These are phyloP conservation scores for Halcyon smyrnensis DNA, from an alignment of 2,797 vertebrate species.

Conservation along the genomic window DNA sequence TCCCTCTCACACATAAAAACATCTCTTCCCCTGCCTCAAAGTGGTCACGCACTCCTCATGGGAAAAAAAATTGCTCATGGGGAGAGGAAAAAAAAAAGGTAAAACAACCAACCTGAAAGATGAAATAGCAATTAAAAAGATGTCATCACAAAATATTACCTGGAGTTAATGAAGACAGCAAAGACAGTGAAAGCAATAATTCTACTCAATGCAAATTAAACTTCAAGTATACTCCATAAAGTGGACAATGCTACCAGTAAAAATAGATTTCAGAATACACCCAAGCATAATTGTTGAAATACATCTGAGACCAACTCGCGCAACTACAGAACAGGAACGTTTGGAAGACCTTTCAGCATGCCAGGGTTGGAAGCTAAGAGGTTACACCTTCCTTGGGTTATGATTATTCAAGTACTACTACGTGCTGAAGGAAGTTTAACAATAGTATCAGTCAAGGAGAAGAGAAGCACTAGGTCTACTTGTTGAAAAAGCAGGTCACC, in stretches of 20 bases:
- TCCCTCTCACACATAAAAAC: neutral
- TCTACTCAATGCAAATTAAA: conserved; percentile 48
- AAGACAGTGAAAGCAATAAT: neutral
- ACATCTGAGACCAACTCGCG: neutral
- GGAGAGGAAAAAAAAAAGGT: neutral
- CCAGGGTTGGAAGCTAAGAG: neutral
- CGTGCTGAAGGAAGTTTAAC: neutral
- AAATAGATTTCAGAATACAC: neutral
- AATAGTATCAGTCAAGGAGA: neutral
- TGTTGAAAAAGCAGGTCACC: neutral
- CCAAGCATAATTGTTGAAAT: neutral
- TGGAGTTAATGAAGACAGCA: neutral
- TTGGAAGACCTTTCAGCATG: neutral
- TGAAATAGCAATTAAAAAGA: conserved; percentile 58
- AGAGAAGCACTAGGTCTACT: neutral
- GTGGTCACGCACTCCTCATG: neutral
- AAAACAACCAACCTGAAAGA: neutral
- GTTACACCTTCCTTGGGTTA: neutral
- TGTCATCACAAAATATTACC: conserved; percentile 39
- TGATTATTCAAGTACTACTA: neutral
- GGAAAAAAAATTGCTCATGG: neutral
- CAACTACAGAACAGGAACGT: neutral
- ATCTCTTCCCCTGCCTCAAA: neutral
- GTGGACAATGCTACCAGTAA: neutral
- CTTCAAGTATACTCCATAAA: neutral